Evolutionary conservation across 2,797 vertebrate genomes (phyloP), one percentile per base, ranked within the genome.

Genomic region (Cossypha niveicapilla): DNA sequence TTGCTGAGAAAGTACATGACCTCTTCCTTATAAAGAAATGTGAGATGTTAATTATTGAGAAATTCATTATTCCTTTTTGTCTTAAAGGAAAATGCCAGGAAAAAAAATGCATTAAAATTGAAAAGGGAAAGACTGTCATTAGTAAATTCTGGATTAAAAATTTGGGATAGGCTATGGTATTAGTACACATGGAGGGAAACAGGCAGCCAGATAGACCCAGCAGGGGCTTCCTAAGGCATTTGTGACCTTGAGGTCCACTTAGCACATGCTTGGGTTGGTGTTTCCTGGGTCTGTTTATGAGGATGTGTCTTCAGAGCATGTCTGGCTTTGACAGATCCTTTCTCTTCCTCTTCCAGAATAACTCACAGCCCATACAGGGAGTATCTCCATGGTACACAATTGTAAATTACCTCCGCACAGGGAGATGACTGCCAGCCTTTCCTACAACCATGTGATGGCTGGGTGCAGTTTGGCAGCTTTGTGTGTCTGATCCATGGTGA

Each of bases 141-240:
- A 57, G 30, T 65, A 62, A 81, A 12, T 44, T 66, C 35, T 34
- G 47, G 21, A 81, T 53, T 74, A 39, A 86, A 63, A 79, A 70
- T 25, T 12, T 42, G 32, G 15, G 32, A 18, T 57, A 39, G 42
- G 9, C 17, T 60, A 41, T 56, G 71, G 30, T 63, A 5, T 24
- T 57, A 57, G 45, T 25, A 25, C 5, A 57, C 0, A 0, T 25
- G 19, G 47, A 72, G 24, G 22, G n/a, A 81, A 86, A 35, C 11
- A 16, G n/a, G 58, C 78, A 57, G 32, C 12, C 17, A 32, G 42
- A 30, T 0, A 2, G 45, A 71, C 17, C 17, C 8, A 27, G 13
- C 0, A 37, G n/a, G 10, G 7, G 25, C 18, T 88, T n/a, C 22
- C 19, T 7, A 30, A 65, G 13, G n/a, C 1, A 0, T 35, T 37